Percentiles rank a stretch among this genome's conserved stretches.
phyloP scores from a whole-genome alignment of 2,888 invertebrate genomes.

The Latrodectus hesperus region DNA sequence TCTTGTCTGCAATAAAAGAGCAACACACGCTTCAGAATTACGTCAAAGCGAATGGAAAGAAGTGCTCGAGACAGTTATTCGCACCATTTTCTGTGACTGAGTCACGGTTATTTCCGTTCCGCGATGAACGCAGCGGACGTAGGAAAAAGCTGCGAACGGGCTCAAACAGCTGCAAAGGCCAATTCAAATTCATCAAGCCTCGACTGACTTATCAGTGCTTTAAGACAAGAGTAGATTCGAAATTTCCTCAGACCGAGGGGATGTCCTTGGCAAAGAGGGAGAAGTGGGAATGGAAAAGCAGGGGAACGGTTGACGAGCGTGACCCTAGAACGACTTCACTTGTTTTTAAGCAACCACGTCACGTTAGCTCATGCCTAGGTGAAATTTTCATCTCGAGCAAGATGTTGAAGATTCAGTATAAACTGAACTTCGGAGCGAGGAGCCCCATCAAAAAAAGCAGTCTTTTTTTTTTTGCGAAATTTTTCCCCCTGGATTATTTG shows the following conservation, averaged over 20 bases:
- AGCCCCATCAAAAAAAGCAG: conserved; percentile 5
- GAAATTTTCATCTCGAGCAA: conserved; percentile 45
- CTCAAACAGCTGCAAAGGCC: conserved; percentile 45
- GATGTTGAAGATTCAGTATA: conserved; percentile 47
- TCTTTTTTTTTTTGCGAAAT: not conserved
- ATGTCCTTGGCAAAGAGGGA: not conserved
- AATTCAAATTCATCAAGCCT: conserved; percentile 53
- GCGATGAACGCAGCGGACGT: conserved; percentile 13
- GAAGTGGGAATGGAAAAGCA: not conserved
- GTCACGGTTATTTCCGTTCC: conserved; percentile 50
- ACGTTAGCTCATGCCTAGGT: conserved; percentile 25
- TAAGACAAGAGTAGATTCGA: not conserved
- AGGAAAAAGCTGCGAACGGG: conserved; percentile 4
- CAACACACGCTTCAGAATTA: too few species aligned
- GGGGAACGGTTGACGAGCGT: conserved; percentile 4
- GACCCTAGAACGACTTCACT: conserved; percentile 2
- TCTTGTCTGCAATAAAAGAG: too few species aligned
- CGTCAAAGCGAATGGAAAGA: too few species aligned
- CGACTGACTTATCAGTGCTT: not conserved
- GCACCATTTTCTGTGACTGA: too few species aligned
- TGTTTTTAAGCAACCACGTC: conserved; percentile 13
- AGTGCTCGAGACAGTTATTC: too few species aligned
- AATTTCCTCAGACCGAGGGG: not conserved
- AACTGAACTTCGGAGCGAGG: conserved; percentile 32
- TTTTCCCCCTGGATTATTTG: not conserved